Percentiles rank a stretch among this genome's conserved stretches.
These are phyloP conservation scores for Phrynocephalus guinanensis DNA, from an alignment of 2,797 vertebrate genomes.

Conservation along the genomic window DNA sequence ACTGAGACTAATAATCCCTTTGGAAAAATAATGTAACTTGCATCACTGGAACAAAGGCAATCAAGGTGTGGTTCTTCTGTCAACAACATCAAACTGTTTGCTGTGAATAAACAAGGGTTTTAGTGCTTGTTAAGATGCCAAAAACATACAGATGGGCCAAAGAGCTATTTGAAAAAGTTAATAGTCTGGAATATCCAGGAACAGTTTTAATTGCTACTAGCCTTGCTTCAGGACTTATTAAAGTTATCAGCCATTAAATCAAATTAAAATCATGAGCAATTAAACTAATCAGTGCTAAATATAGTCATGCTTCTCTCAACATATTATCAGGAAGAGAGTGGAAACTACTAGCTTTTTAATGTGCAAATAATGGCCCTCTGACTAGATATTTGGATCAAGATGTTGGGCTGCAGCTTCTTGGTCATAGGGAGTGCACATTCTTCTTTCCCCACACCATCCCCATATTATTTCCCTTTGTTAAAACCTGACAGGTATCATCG, in stretches of 20 bases:
- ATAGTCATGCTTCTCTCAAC: neutral
- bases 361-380: neutral
- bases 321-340: neutral
- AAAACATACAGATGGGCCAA: neutral
- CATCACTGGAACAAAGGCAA: neutral
- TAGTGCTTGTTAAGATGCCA: neutral
- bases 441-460: too few relatives aligned
- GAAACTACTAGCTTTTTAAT: neutral
- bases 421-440: too few relatives aligned
- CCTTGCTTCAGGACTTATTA: neutral
- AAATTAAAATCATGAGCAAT: neutral
- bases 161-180: neutral
- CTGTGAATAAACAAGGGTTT: neutral
- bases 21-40: neutral
- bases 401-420: neutral
- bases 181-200: neutral
- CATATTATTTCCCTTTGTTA: neutral
- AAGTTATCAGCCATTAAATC: neutral
- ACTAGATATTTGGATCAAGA: neutral
- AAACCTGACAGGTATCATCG: neutral
- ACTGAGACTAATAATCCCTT: neutral
- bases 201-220: neutral
- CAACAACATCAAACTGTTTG: neutral
- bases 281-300: neutral
- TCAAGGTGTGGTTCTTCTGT: neutral